Conservation (phyloP, 2,113 vertebrate genomes). For the Chlorodrepanis virens region DNA sequence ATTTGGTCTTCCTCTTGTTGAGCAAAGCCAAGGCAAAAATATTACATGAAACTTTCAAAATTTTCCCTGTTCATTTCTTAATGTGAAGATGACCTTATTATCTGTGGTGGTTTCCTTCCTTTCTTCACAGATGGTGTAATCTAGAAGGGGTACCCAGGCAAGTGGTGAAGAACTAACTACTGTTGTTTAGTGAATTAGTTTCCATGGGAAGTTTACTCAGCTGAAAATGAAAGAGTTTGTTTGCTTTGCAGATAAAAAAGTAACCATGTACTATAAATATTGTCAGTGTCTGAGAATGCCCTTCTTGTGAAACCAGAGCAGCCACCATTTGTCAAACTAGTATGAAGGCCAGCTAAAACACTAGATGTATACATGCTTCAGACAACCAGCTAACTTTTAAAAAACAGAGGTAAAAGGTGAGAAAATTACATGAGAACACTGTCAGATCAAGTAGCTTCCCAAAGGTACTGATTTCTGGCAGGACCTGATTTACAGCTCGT, state of each 20-base stretch:
- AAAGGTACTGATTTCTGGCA: neutral
- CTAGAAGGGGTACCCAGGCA: neutral
- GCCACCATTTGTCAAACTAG: neutral
- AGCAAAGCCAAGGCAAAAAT: neutral
- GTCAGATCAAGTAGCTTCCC: neutral
- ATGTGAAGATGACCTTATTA: slow-evolving; percentile 4
- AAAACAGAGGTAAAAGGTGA: neutral
- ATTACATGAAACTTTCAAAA: slow-evolving; percentile 9
- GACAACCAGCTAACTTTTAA: neutral
- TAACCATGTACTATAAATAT: neutral
- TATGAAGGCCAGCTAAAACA: neutral
- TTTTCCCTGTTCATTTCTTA: slow-evolving; percentile 6
- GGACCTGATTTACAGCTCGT: neutral
- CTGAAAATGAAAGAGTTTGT: neutral
- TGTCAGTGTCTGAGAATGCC: neutral
- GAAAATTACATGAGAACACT: neutral
- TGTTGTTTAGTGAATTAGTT: slow-evolving; percentile 18
- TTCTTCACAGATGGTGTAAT: slow-evolving; percentile 24
- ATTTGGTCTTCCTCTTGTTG: neutral
- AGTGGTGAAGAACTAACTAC: neutral
- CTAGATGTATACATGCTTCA: neutral
- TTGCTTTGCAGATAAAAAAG: slow-evolving; percentile 27
- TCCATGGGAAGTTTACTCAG: slow-evolving; percentile 26
- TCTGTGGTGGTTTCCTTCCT: slow-evolving; percentile 32
- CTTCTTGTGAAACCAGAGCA: slow-evolving; percentile 29